phyloP scores from a whole-genome alignment of 2,797 vertebrate genomes.

The Halcyon leucocephala region DNA sequence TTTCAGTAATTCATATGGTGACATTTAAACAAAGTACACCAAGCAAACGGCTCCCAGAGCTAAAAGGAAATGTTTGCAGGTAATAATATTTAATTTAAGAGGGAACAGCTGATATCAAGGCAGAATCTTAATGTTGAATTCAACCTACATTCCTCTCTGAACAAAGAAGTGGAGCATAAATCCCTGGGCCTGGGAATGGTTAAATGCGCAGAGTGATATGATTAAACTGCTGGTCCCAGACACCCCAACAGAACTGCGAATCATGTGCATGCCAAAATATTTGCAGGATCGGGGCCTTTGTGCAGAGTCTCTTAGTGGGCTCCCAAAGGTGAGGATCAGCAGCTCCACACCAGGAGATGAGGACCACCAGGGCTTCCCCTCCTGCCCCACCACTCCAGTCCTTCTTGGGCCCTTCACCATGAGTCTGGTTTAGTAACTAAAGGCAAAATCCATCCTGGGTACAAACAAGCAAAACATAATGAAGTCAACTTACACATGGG shows the following conservation, averaged over 20 bases:
- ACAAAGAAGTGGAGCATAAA: background rate
- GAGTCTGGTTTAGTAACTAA: background rate
- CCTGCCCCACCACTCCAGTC: background rate
- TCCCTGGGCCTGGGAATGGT: background rate
- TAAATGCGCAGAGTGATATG: background rate
- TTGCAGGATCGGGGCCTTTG: background rate
- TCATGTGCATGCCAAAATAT: rapidly evolving
- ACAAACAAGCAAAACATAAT: background rate
- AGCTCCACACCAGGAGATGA: background rate
- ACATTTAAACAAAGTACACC: constrained; percentile 63
- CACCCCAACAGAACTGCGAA: background rate
- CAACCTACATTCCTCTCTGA: constrained; percentile 15
- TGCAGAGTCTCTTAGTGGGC: background rate
- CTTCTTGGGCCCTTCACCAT: background rate
- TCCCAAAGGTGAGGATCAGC: background rate
- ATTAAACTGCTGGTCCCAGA: background rate
- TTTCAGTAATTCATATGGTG: constrained; percentile 64
- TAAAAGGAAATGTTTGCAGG: constrained; percentile 60
- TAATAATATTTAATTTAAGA: constrained; percentile 60
- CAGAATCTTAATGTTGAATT: constrained; percentile 34
- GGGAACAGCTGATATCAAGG: constrained; percentile 35
- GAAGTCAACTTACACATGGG: background rate
- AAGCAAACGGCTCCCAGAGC: constrained; percentile 46
- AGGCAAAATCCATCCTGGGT: background rate
- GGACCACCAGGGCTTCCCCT: background rate